Evolutionary conservation across 1,140 invertebrate species (phyloP).

Genomic region (Bombus consobrinus): DNA sequence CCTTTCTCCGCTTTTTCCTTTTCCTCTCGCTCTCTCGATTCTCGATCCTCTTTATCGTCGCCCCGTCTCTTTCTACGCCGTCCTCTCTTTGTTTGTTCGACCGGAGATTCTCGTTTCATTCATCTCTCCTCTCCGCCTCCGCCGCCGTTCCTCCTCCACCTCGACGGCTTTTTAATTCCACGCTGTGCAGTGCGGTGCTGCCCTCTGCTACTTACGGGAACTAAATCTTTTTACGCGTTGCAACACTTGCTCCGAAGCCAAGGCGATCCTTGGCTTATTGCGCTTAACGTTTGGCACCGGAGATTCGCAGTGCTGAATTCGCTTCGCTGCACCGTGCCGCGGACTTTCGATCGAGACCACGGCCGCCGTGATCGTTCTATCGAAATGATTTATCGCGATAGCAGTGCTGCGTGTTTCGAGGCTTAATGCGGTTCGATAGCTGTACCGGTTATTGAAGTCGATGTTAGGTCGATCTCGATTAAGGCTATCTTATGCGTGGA

Average conservation of each 20-base stretch:
- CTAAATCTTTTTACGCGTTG: slow-evolving; percentile 71
- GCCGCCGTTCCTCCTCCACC: slow-evolving; percentile 45
- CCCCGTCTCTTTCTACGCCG: neutral
- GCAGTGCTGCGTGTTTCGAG: neutral
- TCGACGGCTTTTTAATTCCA: slow-evolving; percentile 71
- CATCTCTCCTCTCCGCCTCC: slow-evolving; percentile 66
- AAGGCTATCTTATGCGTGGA: neutral
- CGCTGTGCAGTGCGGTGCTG: slow-evolving; percentile 76
- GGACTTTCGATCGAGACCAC: neutral
- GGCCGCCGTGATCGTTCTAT: slow-evolving; percentile 4
- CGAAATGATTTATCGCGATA: neutral
- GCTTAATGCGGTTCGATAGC: slow-evolving; percentile 16
- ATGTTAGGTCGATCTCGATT: neutral
- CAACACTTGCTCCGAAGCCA: slow-evolving; percentile 41
- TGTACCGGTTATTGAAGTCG: neutral
- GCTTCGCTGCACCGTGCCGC: neutral
- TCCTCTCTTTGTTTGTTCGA: slow-evolving; percentile 8
- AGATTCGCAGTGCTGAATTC: neutral
- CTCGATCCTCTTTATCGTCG: slow-evolving; percentile 2
- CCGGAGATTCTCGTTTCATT: slow-evolving; percentile 47
- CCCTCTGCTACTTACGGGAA: slow-evolving; percentile 78
- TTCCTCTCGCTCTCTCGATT: slow-evolving; percentile 12
- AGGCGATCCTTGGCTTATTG: slow-evolving; percentile 33
- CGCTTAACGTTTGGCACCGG: neutral
- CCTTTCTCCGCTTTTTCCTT: neutral